Conservation (phyloP, 2,888 invertebrate genomes). For the Monoplex corrugatus region DNA sequence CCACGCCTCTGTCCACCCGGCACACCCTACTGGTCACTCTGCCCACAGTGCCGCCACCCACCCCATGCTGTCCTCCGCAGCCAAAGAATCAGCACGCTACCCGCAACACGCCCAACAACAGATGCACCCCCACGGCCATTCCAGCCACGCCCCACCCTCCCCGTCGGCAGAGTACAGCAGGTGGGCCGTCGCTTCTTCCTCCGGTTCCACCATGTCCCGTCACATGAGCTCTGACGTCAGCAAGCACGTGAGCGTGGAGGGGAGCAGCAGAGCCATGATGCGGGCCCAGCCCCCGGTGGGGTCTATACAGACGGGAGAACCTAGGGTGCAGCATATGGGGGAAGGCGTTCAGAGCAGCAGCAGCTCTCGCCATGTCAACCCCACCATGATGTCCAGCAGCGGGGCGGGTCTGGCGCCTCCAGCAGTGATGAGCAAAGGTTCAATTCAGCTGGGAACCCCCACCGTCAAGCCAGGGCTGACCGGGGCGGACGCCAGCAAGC, state of each 20-base stretch:
- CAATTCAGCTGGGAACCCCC: constrained; percentile 47
- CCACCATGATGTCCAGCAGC: constrained; percentile 4
- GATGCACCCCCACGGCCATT: constrained; percentile 21
- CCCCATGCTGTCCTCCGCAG: constrained; percentile 39
- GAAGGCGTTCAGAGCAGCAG: background rate
- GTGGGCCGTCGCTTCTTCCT: background rate
- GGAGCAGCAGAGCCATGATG: constrained; percentile 20
- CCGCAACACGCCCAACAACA: constrained; percentile 32
- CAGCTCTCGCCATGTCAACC: constrained; percentile 15
- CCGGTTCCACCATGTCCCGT: background rate
- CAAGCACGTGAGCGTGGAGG: background rate
- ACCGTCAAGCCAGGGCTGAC: constrained; percentile 32
- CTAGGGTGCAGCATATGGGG: constrained; percentile 13
- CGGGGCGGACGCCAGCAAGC: background rate
- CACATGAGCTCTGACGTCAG: constrained; percentile 19
- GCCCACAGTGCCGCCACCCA: constrained; percentile 19
- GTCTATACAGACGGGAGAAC: constrained; percentile 48
- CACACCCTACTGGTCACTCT: background rate
- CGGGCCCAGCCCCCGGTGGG: constrained; percentile 39
- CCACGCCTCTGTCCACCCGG: background rate
- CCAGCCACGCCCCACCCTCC: background rate
- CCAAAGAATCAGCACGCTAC: constrained; percentile 1
- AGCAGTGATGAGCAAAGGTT: constrained; percentile 21
- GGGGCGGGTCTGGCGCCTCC: constrained; percentile 14
- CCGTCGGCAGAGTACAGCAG: background rate